These are phyloP conservation scores for Acanthurus leucopareius DNA, from an alignment of 2,797 vertebrate genomes.

Conservation along the genomic window DNA sequence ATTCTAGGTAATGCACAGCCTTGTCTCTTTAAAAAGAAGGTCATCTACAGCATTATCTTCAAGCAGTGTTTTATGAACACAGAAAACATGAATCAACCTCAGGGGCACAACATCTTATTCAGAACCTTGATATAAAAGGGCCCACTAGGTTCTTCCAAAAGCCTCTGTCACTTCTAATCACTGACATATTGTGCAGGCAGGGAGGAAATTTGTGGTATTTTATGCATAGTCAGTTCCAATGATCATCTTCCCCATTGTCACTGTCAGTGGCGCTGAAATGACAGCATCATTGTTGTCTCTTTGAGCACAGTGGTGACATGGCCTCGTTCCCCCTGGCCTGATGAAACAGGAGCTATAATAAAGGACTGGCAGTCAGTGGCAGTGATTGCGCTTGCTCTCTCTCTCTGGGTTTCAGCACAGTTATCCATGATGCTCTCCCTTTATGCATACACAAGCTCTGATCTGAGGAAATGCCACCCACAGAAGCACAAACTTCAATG, in stretches of 20 bases:
- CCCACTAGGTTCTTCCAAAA: conserved; percentile 56
- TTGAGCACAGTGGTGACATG: conserved; percentile 65
- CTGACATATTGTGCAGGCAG: conserved; percentile 64
- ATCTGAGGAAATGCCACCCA: conserved; percentile 34
- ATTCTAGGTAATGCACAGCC: conserved; percentile 8
- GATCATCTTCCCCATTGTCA: conserved; percentile 68
- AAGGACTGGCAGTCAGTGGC: conserved; percentile 26
- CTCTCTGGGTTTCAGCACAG: conserved; percentile 18
- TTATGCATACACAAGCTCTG: conserved; percentile 32
- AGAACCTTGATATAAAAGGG: conserved; percentile 47
- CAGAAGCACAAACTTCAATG: conserved; percentile 16
- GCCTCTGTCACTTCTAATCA: conserved; percentile 78
- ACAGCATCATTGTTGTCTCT: conserved; percentile 75
- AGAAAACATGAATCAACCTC: conserved; percentile 56
- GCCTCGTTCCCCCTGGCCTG: conserved; percentile 62
- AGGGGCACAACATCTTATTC: conserved; percentile 60
- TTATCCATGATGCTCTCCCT: conserved; percentile 51
- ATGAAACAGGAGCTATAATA: conserved; percentile 65
- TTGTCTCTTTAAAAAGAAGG: conserved; percentile 45
- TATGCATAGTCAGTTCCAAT: conserved; percentile 82
- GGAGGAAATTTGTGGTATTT: conserved; percentile 75
- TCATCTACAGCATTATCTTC: conserved; percentile 48
- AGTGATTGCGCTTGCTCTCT: conserved; percentile 45
- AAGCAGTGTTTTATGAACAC: conserved; percentile 43
- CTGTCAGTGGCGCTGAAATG: conserved; percentile 71